Percentiles rank a stretch among this genome's conserved stretches.
Evolutionary conservation across 2,797 vertebrate genomes (phyloP).

Genomic region (Hemibagrus guttatus): DNA sequence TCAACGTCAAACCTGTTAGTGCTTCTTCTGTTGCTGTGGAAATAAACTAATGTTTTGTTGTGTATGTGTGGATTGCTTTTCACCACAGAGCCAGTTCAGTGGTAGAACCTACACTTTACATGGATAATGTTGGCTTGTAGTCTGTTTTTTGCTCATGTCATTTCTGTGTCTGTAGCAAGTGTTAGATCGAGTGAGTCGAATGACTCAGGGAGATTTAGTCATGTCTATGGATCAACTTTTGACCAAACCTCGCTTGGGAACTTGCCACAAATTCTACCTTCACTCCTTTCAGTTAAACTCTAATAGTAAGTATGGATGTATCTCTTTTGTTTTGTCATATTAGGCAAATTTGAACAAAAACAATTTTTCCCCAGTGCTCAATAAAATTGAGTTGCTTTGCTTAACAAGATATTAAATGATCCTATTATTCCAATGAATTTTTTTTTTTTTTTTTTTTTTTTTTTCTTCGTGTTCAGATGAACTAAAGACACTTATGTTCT

Average conservation of each 20-base stretch:
- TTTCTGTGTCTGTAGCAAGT: slow-evolving; percentile 83
- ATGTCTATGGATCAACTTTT: slow-evolving; percentile 99
- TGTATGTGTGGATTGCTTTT: neutral
- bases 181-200: slow-evolving; percentile 89
- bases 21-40: neutral
- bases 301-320: slow-evolving; percentile 77
- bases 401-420: neutral
- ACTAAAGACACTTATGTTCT: slow-evolving; percentile 94
- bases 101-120: neutral
- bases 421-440: neutral
- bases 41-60: neutral
- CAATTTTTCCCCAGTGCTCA: neutral
- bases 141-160: neutral
- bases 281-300: slow-evolving; percentile 88
- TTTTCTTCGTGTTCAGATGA: slow-evolving; percentile 75
- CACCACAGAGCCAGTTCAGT: neutral
- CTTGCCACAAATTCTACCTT: slow-evolving; percentile 97
- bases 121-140: neutral
- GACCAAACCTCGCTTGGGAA: slow-evolving; percentile 94
- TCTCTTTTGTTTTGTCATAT: neutral
- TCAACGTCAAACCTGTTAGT: slow-evolving; percentile 96
- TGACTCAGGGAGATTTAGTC: slow-evolving; percentile 98
- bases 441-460: neutral
- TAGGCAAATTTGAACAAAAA: neutral
- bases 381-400: neutral